phyloP scores from a whole-genome alignment of 2,888 invertebrate species.

The Acronicta leporina region DNA sequence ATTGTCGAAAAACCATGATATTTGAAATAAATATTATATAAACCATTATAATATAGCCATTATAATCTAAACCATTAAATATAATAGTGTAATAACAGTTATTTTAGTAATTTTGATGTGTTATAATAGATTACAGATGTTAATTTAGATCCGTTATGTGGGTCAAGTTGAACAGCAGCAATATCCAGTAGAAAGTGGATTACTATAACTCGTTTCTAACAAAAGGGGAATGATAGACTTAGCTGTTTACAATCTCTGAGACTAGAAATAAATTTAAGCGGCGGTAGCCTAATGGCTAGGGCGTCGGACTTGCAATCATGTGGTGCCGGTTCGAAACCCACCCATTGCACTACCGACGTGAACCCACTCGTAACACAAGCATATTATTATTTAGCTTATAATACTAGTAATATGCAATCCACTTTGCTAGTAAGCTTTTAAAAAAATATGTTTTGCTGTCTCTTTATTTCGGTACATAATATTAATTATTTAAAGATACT shows the following conservation, averaged over 20 bases:
- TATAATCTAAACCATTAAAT: constrained; percentile 34
- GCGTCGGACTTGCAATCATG: too few relatives aligned
- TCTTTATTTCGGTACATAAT: too few relatives aligned
- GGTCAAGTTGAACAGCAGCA: constrained; percentile 58
- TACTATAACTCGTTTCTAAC: constrained; percentile 53
- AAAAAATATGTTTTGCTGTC: too few relatives aligned
- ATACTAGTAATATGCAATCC: too few relatives aligned
- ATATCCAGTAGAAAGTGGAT: constrained; percentile 58
- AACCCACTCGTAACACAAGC: too few relatives aligned
- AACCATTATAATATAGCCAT: constrained; percentile 40
- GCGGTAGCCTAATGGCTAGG: too few relatives aligned
- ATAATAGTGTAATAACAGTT: constrained; percentile 33
- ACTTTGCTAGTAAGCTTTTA: too few relatives aligned
- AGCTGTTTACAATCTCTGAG: constrained; percentile 5
- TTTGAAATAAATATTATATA: constrained; percentile 31
- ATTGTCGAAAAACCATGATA: constrained; percentile 22
- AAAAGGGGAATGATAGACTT: constrained; percentile 33
- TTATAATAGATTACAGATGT: constrained; percentile 52
- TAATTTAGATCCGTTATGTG: constrained; percentile 50
- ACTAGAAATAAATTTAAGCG: constrained; percentile 13
- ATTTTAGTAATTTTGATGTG: constrained; percentile 37
- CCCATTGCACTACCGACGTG: too few relatives aligned
- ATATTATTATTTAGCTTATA: too few relatives aligned
- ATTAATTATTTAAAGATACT: too few relatives aligned
- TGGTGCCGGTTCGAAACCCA: too few relatives aligned